These are phyloP conservation scores for Trichogramma dendrolimi DNA, from an alignment of 2,888 invertebrate genomes.

Conservation along the genomic window DNA sequence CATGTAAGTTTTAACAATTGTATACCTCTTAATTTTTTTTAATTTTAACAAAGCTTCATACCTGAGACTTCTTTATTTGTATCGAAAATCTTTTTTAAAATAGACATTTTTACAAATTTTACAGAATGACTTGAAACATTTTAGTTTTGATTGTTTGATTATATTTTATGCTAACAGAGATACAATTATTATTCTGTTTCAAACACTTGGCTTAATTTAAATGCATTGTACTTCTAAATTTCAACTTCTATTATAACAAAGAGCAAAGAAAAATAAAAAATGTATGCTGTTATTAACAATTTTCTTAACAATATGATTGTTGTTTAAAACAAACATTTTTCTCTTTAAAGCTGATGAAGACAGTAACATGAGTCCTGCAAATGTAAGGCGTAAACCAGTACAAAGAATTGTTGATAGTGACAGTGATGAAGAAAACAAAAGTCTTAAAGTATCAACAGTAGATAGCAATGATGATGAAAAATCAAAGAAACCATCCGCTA, in stretches of 20 bases:
- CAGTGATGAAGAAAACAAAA: slow-evolving; percentile 40
- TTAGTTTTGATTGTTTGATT: too few relatives aligned
- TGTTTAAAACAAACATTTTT: neutral
- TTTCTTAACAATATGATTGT: neutral
- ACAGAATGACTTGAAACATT: too few relatives aligned
- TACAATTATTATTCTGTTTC: neutral
- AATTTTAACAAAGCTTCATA: neutral
- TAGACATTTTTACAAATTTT: too few relatives aligned
- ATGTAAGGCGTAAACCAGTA: slow-evolving; percentile 40
- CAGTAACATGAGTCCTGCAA: slow-evolving; percentile 41
- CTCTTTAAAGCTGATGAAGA: slow-evolving; percentile 46
- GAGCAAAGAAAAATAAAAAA: too few relatives aligned
- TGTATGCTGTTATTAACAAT: too few relatives aligned
- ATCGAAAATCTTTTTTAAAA: too few relatives aligned
- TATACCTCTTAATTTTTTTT: neutral
- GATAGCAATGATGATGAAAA: slow-evolving; percentile 1
- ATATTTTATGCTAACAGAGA: neutral
- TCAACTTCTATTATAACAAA: too few relatives aligned
- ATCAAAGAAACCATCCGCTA: neutral
- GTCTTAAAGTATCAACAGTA: slow-evolving; percentile 28
- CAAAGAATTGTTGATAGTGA: slow-evolving; percentile 49
- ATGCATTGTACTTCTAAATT: neutral
- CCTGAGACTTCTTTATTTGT: neutral
- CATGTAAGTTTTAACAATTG: slow-evolving; percentile 20
- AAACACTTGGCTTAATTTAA: neutral